A percentile compares a stretch with the other conserved stretches of the same genome.
Conservation (phyloP, 2,113 vertebrate genomes). For the Dryoscopus gambensis region DNA sequence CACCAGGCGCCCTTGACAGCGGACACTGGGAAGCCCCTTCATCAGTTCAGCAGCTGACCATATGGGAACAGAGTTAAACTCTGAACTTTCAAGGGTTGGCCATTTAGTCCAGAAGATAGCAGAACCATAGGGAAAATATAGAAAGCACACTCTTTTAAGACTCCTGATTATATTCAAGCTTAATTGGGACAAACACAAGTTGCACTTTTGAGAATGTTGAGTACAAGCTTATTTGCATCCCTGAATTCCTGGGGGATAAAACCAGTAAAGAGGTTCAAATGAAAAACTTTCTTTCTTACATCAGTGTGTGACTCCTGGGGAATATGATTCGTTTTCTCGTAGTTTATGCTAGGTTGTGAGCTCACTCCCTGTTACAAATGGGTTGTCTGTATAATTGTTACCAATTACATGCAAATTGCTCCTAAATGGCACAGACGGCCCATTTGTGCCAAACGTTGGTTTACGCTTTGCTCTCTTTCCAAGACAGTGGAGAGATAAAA, state of each 20-base stretch:
- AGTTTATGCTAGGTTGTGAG: slow-evolving; percentile 22
- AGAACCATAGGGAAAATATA: neutral
- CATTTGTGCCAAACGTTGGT: slow-evolving; percentile 61
- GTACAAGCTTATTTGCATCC: neutral
- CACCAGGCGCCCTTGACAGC: neutral
- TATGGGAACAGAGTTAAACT: neutral
- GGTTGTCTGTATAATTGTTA: slow-evolving; percentile 61
- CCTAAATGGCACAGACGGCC: slow-evolving; percentile 50
- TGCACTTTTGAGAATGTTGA: neutral
- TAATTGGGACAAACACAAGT: neutral
- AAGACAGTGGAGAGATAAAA: slow-evolving; percentile 67
- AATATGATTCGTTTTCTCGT: neutral
- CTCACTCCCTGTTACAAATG: slow-evolving; percentile 40
- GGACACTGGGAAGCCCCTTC: neutral
- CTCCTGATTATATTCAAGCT: neutral
- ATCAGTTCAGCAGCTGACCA: neutral
- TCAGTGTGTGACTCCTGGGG: neutral
- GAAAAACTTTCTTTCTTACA: neutral
- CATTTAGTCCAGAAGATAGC: neutral
- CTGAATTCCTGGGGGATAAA: neutral
- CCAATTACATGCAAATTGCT: slow-evolving; percentile 57
- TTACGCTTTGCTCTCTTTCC: slow-evolving; percentile 69
- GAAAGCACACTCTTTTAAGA: neutral
- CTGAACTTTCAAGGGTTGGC: neutral
- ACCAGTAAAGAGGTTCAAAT: neutral